phyloP scores from a whole-genome alignment of 2,797 vertebrate genomes.

The Sandelia bainsii region DNA sequence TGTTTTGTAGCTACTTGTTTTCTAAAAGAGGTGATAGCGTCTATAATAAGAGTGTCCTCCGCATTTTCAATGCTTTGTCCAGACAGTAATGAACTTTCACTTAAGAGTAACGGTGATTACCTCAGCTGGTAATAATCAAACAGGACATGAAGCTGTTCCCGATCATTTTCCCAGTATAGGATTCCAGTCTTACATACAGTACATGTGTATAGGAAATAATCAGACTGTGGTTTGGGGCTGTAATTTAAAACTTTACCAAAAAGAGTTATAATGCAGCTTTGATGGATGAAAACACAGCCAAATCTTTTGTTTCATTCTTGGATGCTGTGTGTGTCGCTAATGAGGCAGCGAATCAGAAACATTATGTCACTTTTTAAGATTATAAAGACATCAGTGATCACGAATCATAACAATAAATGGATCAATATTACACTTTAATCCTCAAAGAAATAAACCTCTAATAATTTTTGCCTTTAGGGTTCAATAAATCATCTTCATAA shows the following conservation, averaged over 20 bases:
- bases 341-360: constrained; percentile 26
- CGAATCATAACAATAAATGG: constrained; percentile 28
- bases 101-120: too few relatives aligned
- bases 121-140: too few relatives aligned
- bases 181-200: too few relatives aligned
- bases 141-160: too few relatives aligned
- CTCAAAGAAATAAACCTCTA: constrained; percentile 16
- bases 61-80: too few relatives aligned
- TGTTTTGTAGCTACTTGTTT: too few relatives aligned
- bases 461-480: constrained; percentile 19
- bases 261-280: constrained; percentile 13
- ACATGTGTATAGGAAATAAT: too few relatives aligned
- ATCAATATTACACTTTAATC: not conserved
- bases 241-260: not conserved
- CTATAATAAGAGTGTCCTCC: too few relatives aligned
- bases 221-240: too few relatives aligned
- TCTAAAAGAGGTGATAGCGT: too few relatives aligned
- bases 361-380: constrained; percentile 2
- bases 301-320: constrained; percentile 19
- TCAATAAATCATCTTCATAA: constrained; percentile 33
- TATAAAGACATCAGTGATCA: constrained; percentile 35
- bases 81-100: too few relatives aligned
- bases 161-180: too few relatives aligned
- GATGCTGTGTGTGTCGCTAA: not conserved
- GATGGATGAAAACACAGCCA: constrained; percentile 35